phyloP scores from a whole-genome alignment of 2,888 invertebrate genomes.

The Automeris io region DNA sequence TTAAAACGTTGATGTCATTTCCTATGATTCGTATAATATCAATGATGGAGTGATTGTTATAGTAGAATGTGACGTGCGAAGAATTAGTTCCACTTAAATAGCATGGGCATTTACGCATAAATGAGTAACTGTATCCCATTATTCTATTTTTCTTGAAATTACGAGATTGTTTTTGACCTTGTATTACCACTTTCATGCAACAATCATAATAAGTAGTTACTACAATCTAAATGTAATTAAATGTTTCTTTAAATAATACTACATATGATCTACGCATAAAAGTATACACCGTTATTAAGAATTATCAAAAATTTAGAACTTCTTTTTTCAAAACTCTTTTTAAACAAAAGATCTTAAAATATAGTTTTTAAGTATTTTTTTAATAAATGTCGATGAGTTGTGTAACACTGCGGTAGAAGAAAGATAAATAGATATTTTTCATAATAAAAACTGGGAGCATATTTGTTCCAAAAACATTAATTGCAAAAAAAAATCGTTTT shows the following conservation, averaged over 20 bases:
- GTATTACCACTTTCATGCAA: not conserved
- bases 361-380: too few relatives aligned
- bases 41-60: slow-evolving; percentile 13
- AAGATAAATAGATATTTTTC: too few relatives aligned
- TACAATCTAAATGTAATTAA: not conserved
- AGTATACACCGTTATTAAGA: too few relatives aligned
- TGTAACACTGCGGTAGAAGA: too few relatives aligned
- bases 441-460: too few relatives aligned
- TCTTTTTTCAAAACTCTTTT: too few relatives aligned
- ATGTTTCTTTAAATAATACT: not conserved
- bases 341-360: too few relatives aligned
- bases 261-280: not conserved
- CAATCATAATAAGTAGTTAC: not conserved
- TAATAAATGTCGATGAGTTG: too few relatives aligned
- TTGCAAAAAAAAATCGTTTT: too few relatives aligned
- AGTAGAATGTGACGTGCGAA: slow-evolving; percentile 10
- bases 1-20: slow-evolving; percentile 52
- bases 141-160: not conserved
- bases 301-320: too few relatives aligned
- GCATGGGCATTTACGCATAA: slow-evolving; percentile 2
- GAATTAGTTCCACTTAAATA: slow-evolving; percentile 4
- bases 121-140: not conserved
- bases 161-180: not conserved
- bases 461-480: too few relatives aligned
- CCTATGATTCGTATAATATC: slow-evolving; percentile 34